phyloP scores from a whole-genome alignment of 2,113 vertebrate species.

The Boleophthalmus pectinirostris region DNA sequence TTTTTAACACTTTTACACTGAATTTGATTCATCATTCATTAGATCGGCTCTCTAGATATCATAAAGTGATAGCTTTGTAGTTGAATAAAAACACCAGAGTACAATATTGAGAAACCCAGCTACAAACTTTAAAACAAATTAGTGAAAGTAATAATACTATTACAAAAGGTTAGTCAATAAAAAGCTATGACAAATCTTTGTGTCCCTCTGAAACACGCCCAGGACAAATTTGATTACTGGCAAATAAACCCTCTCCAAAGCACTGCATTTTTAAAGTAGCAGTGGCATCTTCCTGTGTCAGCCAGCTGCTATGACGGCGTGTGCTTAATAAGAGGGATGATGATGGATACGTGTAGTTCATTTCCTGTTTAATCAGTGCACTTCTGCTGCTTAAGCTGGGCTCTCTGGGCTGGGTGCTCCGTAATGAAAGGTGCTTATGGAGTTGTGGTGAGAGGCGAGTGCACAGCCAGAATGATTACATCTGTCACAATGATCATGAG shows the following conservation, averaged over 20 bases:
- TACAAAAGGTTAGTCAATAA: not conserved
- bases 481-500: constrained; percentile 30
- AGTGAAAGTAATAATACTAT: not conserved
- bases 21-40: not conserved
- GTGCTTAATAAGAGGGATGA: constrained; percentile 24
- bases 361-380: constrained; percentile 46
- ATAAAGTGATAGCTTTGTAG: not conserved
- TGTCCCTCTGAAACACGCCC: not conserved
- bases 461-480: constrained; percentile 3
- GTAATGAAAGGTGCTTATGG: constrained; percentile 43
- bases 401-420: constrained; percentile 12
- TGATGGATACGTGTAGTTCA: constrained; percentile 36
- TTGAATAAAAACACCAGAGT: not conserved
- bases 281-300: not conserved
- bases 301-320: constrained; percentile 11
- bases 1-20: not conserved
- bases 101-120: not conserved
- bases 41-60: not conserved
- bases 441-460: constrained; percentile 23
- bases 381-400: constrained; percentile 16
- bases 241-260: not conserved
- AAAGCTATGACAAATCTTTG: not conserved
- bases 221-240: not conserved
- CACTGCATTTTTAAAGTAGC: not conserved
- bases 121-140: not conserved